Percentiles rank a stretch among this genome's conserved stretches.
phyloP scores from a whole-genome alignment of 2,888 invertebrate species.

The Troides aeacus region DNA sequence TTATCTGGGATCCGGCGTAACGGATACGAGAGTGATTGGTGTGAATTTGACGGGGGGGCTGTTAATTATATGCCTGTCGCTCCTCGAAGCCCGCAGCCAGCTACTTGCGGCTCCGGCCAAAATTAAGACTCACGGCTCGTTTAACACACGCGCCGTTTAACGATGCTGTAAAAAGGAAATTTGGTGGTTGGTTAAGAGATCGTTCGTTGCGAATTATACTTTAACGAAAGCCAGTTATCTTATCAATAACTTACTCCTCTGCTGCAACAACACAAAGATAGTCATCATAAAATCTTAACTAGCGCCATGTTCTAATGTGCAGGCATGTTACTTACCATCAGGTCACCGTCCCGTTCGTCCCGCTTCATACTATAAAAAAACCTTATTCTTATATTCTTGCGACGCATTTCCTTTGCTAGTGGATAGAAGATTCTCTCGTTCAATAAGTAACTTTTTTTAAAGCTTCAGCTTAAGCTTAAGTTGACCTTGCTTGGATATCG shows the following conservation, averaged over 20 bases:
- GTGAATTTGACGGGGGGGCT: conserved; percentile 68
- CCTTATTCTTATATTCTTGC: too few species aligned
- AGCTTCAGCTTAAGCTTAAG: too few species aligned
- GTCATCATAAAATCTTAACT: too few species aligned
- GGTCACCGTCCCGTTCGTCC: too few species aligned
- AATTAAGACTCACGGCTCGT: conserved; percentile 59
- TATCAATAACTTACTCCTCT: not conserved
- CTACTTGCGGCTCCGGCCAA: conserved; percentile 52
- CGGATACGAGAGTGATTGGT: conserved; percentile 50
- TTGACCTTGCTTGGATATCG: too few species aligned
- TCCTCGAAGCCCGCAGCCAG: conserved; percentile 40
- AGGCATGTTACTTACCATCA: too few species aligned
- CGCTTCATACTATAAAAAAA: too few species aligned
- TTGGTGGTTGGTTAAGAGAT: conserved; percentile 43
- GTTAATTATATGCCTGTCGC: conserved; percentile 69
- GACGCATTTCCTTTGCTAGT: too few species aligned
- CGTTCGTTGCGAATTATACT: conserved; percentile 15
- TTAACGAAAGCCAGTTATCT: not conserved
- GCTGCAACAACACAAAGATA: too few species aligned
- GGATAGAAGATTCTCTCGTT: too few species aligned
- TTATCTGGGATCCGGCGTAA: conserved; percentile 46
- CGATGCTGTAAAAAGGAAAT: conserved; percentile 54
- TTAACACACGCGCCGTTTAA: conserved; percentile 56
- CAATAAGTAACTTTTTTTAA: too few species aligned
- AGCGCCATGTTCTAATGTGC: too few species aligned